These are phyloP conservation scores for Herpetotheres cachinnans DNA, from an alignment of 2,113 vertebrate genomes.

Conservation along the genomic window DNA sequence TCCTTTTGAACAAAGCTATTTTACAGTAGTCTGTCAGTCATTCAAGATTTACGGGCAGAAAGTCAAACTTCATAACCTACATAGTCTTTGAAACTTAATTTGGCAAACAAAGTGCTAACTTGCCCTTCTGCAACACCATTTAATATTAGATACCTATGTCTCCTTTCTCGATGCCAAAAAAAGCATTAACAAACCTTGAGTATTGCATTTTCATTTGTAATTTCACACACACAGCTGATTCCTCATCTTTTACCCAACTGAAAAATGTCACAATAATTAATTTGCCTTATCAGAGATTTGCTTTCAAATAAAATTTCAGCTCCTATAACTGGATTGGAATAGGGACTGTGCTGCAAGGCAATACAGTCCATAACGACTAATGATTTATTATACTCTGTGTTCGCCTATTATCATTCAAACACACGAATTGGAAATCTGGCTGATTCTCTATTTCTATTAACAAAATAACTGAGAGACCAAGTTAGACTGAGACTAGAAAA, in stretches of 20 bases:
- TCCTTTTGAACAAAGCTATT: constrained; percentile 65
- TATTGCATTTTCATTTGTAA: constrained; percentile 22
- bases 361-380: neutral
- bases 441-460: constrained; percentile 5
- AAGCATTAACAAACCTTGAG: constrained; percentile 54
- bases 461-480: neutral
- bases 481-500: neutral
- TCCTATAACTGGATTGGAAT: neutral
- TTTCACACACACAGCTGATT: constrained; percentile 59
- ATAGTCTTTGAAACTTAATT: constrained; percentile 74
- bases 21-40: constrained; percentile 64
- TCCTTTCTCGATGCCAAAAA: constrained; percentile 58
- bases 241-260: constrained; percentile 53
- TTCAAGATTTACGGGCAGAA: constrained; percentile 57
- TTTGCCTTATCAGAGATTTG: constrained; percentile 48
- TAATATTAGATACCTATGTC: constrained; percentile 65
- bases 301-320: constrained; percentile 53
- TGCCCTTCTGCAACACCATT: constrained; percentile 52
- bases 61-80: constrained; percentile 66
- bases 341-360: neutral
- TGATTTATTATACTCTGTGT: neutral
- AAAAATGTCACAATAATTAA: constrained; percentile 68
- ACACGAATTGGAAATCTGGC: neutral
- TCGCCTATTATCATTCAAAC: constrained; percentile 12
- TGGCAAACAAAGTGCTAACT: constrained; percentile 70